Evolutionary conservation across 2,113 vertebrate species (phyloP).

Genomic region (Xiphophorus couchianus): DNA sequence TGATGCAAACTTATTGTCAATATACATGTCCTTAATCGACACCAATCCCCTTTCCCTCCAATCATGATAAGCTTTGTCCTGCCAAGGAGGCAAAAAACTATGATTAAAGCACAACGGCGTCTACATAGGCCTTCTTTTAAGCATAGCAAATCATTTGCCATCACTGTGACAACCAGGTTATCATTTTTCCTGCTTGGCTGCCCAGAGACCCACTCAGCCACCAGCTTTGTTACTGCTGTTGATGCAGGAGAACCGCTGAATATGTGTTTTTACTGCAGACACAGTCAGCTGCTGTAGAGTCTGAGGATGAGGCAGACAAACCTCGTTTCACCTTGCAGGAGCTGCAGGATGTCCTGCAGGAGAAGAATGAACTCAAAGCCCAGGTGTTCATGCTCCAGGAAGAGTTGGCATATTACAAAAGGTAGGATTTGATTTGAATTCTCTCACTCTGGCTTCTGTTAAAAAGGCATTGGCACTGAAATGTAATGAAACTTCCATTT

Average conservation of each 20-base stretch:
- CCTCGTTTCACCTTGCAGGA: constrained; percentile 93
- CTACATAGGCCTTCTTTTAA: neutral
- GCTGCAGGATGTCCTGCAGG: constrained; percentile 90
- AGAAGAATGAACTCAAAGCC: constrained; percentile 92
- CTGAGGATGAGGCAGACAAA: constrained; percentile 80
- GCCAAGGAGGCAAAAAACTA: no score
- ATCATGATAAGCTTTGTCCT: no score
- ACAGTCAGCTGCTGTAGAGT: constrained; percentile 68
- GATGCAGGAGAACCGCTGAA: neutral
- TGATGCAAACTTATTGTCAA: no score
- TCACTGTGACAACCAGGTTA: neutral
- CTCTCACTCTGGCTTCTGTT: neutral
- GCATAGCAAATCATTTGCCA: neutral
- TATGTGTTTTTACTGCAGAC: constrained; percentile 69
- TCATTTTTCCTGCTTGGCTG: neutral
- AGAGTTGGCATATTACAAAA: constrained; percentile 91
- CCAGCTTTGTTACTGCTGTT: neutral
- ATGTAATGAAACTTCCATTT: constrained; percentile 14
- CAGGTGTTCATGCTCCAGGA: constrained; percentile 92
- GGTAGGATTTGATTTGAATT: constrained; percentile 63
- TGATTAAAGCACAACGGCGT: no score
- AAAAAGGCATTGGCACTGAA: neutral
- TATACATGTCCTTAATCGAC: no score
- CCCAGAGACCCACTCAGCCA: neutral
- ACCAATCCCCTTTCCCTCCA: no score